Evolutionary conservation across 1,140 invertebrate species (phyloP).

Genomic region (Amphibalanus amphitrite): DNA sequence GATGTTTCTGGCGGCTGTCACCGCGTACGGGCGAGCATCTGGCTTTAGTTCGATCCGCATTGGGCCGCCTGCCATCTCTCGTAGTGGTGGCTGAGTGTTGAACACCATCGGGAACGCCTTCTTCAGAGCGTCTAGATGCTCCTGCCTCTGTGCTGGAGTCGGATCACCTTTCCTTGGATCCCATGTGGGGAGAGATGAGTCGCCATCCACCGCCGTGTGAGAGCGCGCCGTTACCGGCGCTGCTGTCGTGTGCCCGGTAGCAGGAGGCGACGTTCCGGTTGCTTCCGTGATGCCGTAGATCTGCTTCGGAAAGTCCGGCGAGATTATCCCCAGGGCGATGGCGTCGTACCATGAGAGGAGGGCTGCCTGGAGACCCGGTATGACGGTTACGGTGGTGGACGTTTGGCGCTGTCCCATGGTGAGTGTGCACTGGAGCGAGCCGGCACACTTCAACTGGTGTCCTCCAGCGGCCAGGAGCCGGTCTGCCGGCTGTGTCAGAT

Average conservation of each 20-base stretch:
- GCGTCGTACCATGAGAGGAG: conserved; percentile 7
- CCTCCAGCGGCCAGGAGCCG: background rate
- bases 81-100: background rate
- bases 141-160: background rate
- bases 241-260: too few species aligned
- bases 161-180: background rate
- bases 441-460: background rate
- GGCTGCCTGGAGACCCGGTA: background rate
- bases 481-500: background rate
- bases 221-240: too few species aligned
- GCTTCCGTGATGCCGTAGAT: background rate
- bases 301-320: background rate
- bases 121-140: background rate
- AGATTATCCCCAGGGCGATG: background rate
- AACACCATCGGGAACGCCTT: background rate
- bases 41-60: conserved; percentile 10
- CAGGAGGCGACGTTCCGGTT: too few species aligned
- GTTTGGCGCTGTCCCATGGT: background rate
- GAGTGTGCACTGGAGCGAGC: background rate
- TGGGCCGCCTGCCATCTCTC: conserved; percentile 8
- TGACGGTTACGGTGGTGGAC: background rate
- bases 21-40: conserved; percentile 6
- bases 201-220: too few species aligned
- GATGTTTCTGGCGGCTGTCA: conserved; percentile 10
- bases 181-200: background rate